A percentile compares a stretch with the other conserved stretches of the same genome.
Evolutionary conservation across 2,797 vertebrate genomes (phyloP).

Genomic region (Percopsis omiscomaycus): DNA sequence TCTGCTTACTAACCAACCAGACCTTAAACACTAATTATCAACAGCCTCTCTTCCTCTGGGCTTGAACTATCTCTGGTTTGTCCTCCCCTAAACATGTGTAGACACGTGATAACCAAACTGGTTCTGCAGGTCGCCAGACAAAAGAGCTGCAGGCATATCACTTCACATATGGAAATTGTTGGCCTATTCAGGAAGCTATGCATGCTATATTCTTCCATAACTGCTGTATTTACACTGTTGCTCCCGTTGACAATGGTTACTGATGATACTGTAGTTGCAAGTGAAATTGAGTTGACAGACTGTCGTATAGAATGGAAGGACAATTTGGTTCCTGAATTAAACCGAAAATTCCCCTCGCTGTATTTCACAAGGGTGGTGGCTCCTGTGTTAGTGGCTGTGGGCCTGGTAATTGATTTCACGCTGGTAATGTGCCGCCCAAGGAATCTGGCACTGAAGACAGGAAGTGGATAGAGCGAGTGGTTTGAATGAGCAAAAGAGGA

Average conservation of each 20-base stretch:
- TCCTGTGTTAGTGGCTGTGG: constrained; percentile 30
- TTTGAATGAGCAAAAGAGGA: constrained; percentile 16
- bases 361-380: constrained; percentile 25
- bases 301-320: constrained; percentile 4
- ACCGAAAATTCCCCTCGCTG: constrained; percentile 11
- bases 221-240: neutral
- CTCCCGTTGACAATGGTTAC: neutral
- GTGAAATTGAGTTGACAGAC: neutral
- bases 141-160: constrained; percentile 14
- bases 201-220: neutral
- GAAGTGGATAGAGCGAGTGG: constrained; percentile 27
- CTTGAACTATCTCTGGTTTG: constrained; percentile 15
- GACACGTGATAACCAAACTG: constrained; percentile 17
- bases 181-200: neutral
- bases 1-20: too few relatives aligned
- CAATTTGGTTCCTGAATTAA: constrained; percentile 5
- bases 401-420: constrained; percentile 54
- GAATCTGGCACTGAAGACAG: constrained; percentile 52
- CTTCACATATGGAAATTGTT: constrained; percentile 7
- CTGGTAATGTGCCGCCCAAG: constrained; percentile 50
- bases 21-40: neutral
- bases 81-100: constrained; percentile 2
- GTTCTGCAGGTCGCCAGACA: constrained; percentile 27
- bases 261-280: neutral
- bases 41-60: neutral